Base-by-base conservation (phyloP, 1,140 invertebrate species). In the Zaprionus capensis region DNA sequence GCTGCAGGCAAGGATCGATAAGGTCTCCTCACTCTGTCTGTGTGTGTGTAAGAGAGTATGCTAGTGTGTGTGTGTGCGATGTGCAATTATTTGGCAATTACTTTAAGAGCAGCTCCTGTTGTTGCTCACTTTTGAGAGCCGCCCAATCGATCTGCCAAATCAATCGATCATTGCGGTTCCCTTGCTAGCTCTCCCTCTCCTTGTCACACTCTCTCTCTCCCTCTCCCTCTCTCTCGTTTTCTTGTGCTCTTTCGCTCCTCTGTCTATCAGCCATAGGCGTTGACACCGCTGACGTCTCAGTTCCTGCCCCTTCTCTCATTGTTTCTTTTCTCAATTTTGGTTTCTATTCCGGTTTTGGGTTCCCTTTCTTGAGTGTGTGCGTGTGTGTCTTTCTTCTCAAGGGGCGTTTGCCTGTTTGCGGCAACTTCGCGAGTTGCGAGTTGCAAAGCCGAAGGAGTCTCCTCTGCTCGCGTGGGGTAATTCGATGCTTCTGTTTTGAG, bases 21-120 rank as follows among this genome's bases (percentile, higher is more conserved):
- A 44, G 49, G 61, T 38, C 44, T 34, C 9, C 24, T 26, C 36
- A 34, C 11, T 26, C 22, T 24, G 9, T 24, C 2, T 41, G 6
- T 61, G 14, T 41, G 58, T 44, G 28, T 6, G 6, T 28, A 6
- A 6, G 26, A 28, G 26, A 28, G 26, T 28, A 14, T 41, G 26
- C 24, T 5, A 24, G 24, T 58, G 28, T 55, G 11, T 44, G 36
- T 61, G 64, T 24, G 41, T 58, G 38, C n/a, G 62, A 36, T 59
- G 56, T 38, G 69, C 73, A 75, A 87, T 87, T 87, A 87, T 87
- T 82, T 79, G 80, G 57, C 80, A 86, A 86, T 87, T 82, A 82
- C 72, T 76, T 76, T 53, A 44, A 86, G 83, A 58, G 63, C 58
- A 51, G 36, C 71, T 26, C 41, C 62, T 71, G 44, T 59, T 38